phyloP scores from a whole-genome alignment of 35 echinoderm and acorn worm species.

The Diadema setosum region DNA sequence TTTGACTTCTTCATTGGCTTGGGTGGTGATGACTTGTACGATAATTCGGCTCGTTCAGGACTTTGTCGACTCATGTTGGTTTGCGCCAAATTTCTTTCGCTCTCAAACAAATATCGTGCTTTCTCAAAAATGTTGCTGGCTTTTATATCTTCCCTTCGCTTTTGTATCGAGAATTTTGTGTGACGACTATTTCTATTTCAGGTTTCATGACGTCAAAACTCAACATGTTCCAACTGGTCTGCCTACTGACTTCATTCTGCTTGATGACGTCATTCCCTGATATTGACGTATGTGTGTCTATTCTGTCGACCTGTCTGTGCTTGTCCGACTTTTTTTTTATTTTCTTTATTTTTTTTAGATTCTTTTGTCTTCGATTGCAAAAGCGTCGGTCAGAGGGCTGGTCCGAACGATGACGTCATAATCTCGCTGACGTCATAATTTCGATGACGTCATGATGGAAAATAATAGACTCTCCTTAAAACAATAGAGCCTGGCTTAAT shows the following conservation, averaged over 20 bases:
- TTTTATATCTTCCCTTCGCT: neutral
- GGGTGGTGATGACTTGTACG: neutral
- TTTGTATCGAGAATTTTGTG: neutral
- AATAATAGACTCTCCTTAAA: too few species aligned
- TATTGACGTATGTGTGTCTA: neutral
- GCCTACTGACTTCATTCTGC: neutral
- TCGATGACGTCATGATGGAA: too few species aligned
- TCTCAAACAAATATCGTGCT: neutral
- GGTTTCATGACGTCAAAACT: neutral
- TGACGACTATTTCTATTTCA: neutral
- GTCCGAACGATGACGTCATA: too few species aligned
- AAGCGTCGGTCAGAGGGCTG: too few species aligned
- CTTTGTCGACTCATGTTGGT: neutral
- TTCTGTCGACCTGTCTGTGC: neutral
- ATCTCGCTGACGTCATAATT: too few species aligned
- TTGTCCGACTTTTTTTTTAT: too few species aligned
- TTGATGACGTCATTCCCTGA: too few species aligned
- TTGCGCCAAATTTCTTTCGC: neutral
- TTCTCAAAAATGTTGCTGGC: neutral
- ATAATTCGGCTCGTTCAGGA: neutral
- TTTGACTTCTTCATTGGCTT: neutral
- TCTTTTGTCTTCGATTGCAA: too few species aligned
- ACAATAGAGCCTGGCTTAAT: too few species aligned
- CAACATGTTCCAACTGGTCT: neutral
- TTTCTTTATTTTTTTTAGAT: too few species aligned